Evolutionary conservation across 2,888 invertebrate genomes (phyloP).

Genomic region (Leptopilina drosophilae): DNA sequence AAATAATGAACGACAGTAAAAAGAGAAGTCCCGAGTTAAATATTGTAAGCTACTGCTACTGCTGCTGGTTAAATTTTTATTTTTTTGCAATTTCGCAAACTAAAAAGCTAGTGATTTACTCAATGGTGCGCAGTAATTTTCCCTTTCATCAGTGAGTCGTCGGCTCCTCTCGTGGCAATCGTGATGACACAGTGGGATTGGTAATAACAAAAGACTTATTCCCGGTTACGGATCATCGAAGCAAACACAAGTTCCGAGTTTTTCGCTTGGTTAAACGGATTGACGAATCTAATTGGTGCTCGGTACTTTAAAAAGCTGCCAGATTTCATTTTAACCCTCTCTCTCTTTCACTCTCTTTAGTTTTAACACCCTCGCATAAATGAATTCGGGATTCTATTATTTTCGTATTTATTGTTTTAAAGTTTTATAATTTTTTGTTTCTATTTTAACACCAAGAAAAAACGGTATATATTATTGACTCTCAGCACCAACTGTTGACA

Average conservation of each 20-base stretch:
- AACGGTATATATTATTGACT: no score
- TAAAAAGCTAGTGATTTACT: slow-evolving; percentile 19
- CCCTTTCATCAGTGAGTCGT: slow-evolving; percentile 17
- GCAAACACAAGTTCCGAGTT: slow-evolving; percentile 50
- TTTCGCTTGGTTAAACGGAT: slow-evolving; percentile 56
- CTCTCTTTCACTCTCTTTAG: slow-evolving; percentile 47
- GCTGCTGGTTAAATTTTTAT: not conserved
- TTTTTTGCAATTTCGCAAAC: not conserved
- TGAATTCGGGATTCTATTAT: slow-evolving; percentile 28
- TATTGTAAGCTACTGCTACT: no score
- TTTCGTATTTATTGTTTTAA: no score
- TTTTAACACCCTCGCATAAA: slow-evolving; percentile 44
- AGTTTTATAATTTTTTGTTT: no score
- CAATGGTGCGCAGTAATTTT: slow-evolving; percentile 17
- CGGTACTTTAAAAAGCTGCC: slow-evolving; percentile 49
- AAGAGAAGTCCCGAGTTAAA: no score
- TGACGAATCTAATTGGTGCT: slow-evolving; percentile 58
- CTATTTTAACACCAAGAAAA: no score
- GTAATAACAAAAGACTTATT: slow-evolving; percentile 30
- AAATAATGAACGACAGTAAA: no score
- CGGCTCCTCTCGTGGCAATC: slow-evolving; percentile 5
- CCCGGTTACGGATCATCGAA: slow-evolving; percentile 46
- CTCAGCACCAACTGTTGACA: no score
- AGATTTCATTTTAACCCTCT: slow-evolving; percentile 48
- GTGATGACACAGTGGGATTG: slow-evolving; percentile 17